These are phyloP conservation scores for Apocrypta bakeri DNA, from an alignment of 1,140 invertebrate species.

Conservation along the genomic window DNA sequence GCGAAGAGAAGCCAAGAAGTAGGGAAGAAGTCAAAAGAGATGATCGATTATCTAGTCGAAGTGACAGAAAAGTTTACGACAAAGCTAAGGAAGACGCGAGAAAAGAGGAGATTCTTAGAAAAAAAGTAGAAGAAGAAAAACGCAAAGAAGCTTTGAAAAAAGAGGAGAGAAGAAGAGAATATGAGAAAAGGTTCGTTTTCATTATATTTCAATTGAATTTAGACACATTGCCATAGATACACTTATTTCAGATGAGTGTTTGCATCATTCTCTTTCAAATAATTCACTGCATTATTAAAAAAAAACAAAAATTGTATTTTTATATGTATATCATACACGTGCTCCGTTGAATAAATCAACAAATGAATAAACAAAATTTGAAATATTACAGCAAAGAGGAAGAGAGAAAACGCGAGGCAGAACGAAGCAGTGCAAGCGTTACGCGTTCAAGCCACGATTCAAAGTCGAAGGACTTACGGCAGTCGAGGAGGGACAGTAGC, in stretches of 20 bases:
- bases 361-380: no score
- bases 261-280: no score
- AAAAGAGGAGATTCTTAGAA: conserved; percentile 67
- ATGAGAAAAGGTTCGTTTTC: conserved; percentile 63
- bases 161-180: conserved; percentile 68
- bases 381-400: conserved; percentile 62
- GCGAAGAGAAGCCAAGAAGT: conserved; percentile 60
- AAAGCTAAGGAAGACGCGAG: conserved; percentile 69
- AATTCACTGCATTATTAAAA: no score
- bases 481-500: conserved; percentile 52
- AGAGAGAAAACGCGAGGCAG: conserved; percentile 64
- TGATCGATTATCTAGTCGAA: conserved; percentile 58
- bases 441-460: conserved; percentile 51
- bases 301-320: no score
- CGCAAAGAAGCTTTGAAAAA: conserved; percentile 63
- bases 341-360: no score
- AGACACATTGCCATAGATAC: no score
- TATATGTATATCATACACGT: no score
- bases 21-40: conserved; percentile 72
- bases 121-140: conserved; percentile 65
- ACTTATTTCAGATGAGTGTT: no score
- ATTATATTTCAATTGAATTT: neutral
- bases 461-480: conserved; percentile 51
- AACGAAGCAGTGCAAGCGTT: conserved; percentile 52
- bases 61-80: conserved; percentile 56